Evolutionary conservation across 2,113 vertebrate genomes (phyloP).

Genomic region (Verasper variegatus): DNA sequence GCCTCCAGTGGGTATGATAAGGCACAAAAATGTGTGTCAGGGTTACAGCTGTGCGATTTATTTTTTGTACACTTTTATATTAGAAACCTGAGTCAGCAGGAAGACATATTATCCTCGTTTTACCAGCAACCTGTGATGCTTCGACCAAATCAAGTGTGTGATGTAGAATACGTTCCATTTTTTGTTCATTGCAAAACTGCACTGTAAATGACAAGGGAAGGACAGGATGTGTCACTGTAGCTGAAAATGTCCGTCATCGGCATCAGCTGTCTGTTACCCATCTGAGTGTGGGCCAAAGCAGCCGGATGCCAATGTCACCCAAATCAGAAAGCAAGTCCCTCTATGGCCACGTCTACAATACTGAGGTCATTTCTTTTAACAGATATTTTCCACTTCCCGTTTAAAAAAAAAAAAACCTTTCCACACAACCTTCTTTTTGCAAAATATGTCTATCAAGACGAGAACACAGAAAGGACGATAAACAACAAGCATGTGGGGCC

Average conservation of each 20-base stretch:
- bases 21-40: neutral
- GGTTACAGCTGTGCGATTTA: neutral
- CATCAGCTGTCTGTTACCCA: neutral
- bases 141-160: neutral
- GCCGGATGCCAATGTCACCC: conserved; percentile 32
- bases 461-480: no score
- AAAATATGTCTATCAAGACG: no score
- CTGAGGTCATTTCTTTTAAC: no score
- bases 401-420: no score
- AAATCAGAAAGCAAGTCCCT: neutral
- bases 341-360: neutral
- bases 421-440: no score
- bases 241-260: conserved; percentile 9
- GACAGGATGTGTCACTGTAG: neutral
- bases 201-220: neutral
- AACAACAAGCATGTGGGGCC: no score
- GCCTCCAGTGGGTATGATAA: conserved; percentile 17
- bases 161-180: no score
- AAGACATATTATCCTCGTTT: neutral
- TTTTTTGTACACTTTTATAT: neutral
- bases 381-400: no score
- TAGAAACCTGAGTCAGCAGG: neutral
- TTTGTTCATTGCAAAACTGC: no score
- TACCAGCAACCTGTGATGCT: neutral
- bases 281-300: conserved; percentile 16